A percentile compares a stretch with the other conserved stretches of the same genome.
Evolutionary conservation across 92 coral and sea anemone genomes (phyloP).

Genomic region (Chrysogorgia sp.): DNA sequence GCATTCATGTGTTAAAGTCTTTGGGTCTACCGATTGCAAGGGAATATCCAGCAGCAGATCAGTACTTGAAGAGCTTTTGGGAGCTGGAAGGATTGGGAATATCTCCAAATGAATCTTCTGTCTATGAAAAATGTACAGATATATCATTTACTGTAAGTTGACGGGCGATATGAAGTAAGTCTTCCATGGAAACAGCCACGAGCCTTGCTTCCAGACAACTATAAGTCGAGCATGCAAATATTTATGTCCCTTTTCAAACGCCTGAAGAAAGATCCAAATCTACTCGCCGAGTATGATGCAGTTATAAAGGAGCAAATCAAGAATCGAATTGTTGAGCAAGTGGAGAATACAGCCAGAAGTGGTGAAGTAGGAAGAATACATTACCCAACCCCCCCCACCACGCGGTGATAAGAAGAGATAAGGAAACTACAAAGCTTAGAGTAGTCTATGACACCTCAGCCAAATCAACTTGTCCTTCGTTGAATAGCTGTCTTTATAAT

Average conservation of each 20-base stretch:
- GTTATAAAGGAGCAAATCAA: conserved; percentile 11
- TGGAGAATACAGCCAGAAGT: too few relatives aligned
- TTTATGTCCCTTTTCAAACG: neutral
- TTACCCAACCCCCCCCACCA: too few relatives aligned
- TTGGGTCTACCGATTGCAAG: neutral
- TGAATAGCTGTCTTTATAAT: too few relatives aligned
- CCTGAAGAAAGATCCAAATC: conserved; percentile 6
- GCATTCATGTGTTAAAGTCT: conserved; percentile 9
- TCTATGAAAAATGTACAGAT: conserved; percentile 6
- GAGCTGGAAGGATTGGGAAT: conserved; percentile 21
- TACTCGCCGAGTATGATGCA: conserved; percentile 17
- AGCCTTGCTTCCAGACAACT: conserved; percentile 10
- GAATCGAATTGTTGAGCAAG: too few relatives aligned
- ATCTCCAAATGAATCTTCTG: neutral
- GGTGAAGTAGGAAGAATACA: too few relatives aligned
- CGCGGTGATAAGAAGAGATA: too few relatives aligned
- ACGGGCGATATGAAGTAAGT: conserved; percentile 10
- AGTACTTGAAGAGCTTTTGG: conserved; percentile 7
- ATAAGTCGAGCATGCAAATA: neutral
- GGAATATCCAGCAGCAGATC: neutral
- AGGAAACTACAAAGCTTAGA: too few relatives aligned
- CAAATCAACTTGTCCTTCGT: too few relatives aligned
- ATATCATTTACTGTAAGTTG: too few relatives aligned
- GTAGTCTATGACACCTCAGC: too few relatives aligned
- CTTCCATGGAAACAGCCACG: conserved; percentile 36